phyloP scores from a whole-genome alignment of 2,888 invertebrate genomes.

The Nymphalis urticae region DNA sequence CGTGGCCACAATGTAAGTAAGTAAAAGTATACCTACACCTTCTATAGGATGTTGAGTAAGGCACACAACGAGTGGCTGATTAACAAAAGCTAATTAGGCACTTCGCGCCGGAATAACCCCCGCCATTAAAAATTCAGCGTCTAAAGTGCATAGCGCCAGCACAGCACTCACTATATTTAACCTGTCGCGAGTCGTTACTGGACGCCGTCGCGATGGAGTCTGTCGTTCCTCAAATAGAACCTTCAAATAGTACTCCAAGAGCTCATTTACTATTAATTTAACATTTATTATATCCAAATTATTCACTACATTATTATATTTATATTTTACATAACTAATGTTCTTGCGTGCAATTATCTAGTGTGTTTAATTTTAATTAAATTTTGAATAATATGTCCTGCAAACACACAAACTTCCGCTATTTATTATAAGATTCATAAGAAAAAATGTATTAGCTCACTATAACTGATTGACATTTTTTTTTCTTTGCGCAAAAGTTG shows the following conservation, averaged over 20 bases:
- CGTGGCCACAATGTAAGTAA: not conserved
- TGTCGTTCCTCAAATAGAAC: slow-evolving; percentile 62
- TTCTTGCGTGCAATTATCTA: too few relatives aligned
- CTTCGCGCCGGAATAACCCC: slow-evolving; percentile 63
- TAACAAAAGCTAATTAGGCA: slow-evolving; percentile 61
- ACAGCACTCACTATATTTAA: slow-evolving; percentile 68
- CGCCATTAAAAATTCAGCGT: slow-evolving; percentile 71
- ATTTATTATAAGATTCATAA: too few relatives aligned
- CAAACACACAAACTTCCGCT: too few relatives aligned
- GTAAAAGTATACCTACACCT: not conserved
- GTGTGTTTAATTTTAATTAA: too few relatives aligned
- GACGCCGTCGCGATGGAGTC: slow-evolving; percentile 49
- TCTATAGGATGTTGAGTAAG: slow-evolving; percentile 2
- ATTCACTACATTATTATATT: too few relatives aligned
- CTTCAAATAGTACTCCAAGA: slow-evolving; percentile 44
- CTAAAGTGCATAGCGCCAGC: slow-evolving; percentile 76
- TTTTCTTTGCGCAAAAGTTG: too few relatives aligned
- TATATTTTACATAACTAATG: too few relatives aligned
- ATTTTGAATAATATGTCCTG: too few relatives aligned
- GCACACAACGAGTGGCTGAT: slow-evolving; percentile 28
- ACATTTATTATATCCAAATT: too few relatives aligned
- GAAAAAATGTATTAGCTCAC: too few relatives aligned
- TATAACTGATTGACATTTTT: too few relatives aligned
- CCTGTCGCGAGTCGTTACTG: slow-evolving; percentile 57
- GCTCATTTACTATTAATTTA: slow-evolving; percentile 18